Base-by-base conservation (phyloP, 2,888 invertebrate species). In the Carterocephalus palaemon region DNA sequence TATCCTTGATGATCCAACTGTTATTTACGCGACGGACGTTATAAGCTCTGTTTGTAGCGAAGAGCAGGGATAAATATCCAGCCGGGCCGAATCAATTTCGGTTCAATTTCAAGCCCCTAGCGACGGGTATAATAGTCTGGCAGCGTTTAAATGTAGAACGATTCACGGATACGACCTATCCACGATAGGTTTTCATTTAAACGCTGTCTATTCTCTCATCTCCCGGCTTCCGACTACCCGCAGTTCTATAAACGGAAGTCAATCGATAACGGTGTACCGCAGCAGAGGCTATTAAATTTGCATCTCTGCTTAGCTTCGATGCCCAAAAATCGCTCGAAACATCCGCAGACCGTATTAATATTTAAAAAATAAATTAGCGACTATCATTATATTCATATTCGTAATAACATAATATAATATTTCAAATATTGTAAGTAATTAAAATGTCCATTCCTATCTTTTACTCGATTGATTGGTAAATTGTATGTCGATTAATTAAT, bases 371-470 rank as follows among this genome's bases (percentile, higher is more conserved):
- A 6, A 24, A 6, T 23, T 43, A 29, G 43, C 43, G 36, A 36
- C 36, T 43, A 29, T 36, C 23, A 31, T 31, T 29, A 26, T 42
- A 36, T 43, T 43, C 42, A 22, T 42, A 42, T 42, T 42, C 36
- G 36, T 43, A 43, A 36, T 43, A 26, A 28, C 15, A 28, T 28
- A n/a, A n/a, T n/a, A n/a, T n/a, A n/a, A 34, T 28, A 42, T 43
- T 43, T 43, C 43, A 43, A 42, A 36, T 43, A 43, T 43, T 36
- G 43, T 12, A 36, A 43, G 22, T 43, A 62, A 59, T 62, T 46
- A 67, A 65, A 65, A 64, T 75, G 75, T 77, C 75, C 75, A 75
- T 69, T 73, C 69, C 70, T 71, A 70, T 64, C 36, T 43, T 36
- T 43, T 43, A 29, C 36, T 23, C 29, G 36, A 22, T 36, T 28